Percentiles rank a stretch among this genome's conserved stretches.
Evolutionary conservation across 2,797 vertebrate species (phyloP).

Genomic region (Megalops cyprinoides): DNA sequence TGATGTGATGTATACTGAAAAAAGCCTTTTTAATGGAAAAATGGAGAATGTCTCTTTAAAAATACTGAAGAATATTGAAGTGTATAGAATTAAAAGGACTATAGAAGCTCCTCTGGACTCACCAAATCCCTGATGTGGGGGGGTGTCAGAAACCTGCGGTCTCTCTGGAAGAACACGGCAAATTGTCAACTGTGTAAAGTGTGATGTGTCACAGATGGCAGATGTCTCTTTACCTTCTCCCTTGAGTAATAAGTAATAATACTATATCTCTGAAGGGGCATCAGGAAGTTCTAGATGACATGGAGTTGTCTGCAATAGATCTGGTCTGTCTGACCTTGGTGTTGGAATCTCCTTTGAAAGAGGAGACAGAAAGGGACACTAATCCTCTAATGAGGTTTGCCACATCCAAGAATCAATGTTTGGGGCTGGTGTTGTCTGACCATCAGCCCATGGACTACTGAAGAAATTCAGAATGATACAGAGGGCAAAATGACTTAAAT

Average conservation of each 20-base stretch:
- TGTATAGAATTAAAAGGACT: slow-evolving; percentile 15
- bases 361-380: not conserved
- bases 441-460: not conserved
- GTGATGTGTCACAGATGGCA: not conserved
- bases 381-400: not conserved
- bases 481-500: not conserved
- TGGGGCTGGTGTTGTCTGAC: not conserved
- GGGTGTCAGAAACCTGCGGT: not conserved
- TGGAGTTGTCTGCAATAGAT: not conserved
- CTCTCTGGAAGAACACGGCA: not conserved
- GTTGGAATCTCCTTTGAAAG: not conserved
- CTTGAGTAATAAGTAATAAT: not conserved
- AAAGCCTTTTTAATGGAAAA: not conserved
- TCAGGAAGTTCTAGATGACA: not conserved
- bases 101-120: not conserved
- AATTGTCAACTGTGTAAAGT: not conserved
- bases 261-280: not conserved
- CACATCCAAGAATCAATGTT: not conserved
- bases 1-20: not conserved
- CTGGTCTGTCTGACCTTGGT: not conserved
- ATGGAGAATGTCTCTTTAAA: not conserved
- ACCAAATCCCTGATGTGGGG: not conserved
- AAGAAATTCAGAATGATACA: not conserved
- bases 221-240: not conserved
- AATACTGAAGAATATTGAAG: not conserved